A percentile compares a stretch with the other conserved stretches of the same genome.
Evolutionary conservation across 2,113 vertebrate species (phyloP).

Genomic region (Sylvia atricapilla): DNA sequence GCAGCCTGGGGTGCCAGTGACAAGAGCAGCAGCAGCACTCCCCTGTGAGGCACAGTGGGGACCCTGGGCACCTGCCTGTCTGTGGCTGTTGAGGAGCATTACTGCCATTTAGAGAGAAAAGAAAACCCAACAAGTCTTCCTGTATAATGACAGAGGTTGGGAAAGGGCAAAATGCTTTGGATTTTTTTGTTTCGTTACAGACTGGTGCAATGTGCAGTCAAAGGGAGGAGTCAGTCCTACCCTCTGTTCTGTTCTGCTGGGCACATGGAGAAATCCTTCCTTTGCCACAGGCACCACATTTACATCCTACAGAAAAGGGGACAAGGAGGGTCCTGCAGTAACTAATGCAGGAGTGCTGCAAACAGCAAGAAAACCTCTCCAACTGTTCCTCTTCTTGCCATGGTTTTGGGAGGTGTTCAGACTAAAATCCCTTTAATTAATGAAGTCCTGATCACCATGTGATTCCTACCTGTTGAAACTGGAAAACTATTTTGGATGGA

Average conservation of each 20-base stretch:
- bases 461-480: background rate
- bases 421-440: background rate
- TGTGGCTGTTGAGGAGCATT: background rate
- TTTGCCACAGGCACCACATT: background rate
- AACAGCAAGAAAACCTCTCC: background rate
- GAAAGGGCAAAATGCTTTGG: background rate
- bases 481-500: background rate
- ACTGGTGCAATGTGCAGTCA: background rate
- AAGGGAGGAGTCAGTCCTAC: background rate
- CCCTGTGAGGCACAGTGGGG: background rate
- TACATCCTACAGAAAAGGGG: background rate
- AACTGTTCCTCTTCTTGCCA: background rate
- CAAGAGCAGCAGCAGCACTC: background rate
- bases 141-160: background rate
- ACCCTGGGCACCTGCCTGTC: background rate
- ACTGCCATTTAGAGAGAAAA: background rate
- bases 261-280: background rate
- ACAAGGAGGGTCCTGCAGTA: background rate
- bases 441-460: background rate
- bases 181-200: background rate
- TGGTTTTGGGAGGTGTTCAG: background rate
- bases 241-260: background rate
- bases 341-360: background rate
- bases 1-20: accelerated
- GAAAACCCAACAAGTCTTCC: background rate